A percentile compares a stretch with the other conserved stretches of the same genome.
phyloP scores from a whole-genome alignment of 2,797 vertebrate genomes.

The Acestrorhynchus altus region DNA sequence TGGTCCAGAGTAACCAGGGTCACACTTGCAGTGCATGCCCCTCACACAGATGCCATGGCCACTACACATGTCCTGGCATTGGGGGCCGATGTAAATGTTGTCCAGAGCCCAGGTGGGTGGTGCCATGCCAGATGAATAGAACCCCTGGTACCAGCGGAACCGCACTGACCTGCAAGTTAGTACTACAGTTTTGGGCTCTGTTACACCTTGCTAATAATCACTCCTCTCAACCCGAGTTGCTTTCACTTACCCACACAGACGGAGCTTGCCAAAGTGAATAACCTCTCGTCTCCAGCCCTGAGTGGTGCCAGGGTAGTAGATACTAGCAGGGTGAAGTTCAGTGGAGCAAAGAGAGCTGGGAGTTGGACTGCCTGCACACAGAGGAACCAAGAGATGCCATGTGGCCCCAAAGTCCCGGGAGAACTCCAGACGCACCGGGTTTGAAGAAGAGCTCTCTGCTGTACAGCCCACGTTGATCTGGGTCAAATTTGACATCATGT shows the following conservation, averaged over 20 bases:
- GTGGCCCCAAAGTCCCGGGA: slow-evolving; percentile 96
- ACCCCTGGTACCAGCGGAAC: slow-evolving; percentile 98
- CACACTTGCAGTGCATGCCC: slow-evolving; percentile 91
- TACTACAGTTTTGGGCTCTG: neutral
- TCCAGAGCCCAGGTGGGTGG: slow-evolving; percentile 97
- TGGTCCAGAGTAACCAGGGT: slow-evolving; percentile 88
- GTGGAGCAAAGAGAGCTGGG: slow-evolving; percentile 93
- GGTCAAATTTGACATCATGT: slow-evolving; percentile 9
- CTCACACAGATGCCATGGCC: slow-evolving; percentile 91
- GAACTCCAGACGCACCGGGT: slow-evolving; percentile 92
- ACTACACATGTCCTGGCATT: slow-evolving; percentile 96
- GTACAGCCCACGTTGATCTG: slow-evolving; percentile 97
- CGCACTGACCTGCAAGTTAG: slow-evolving; percentile 80
- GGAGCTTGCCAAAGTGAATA: slow-evolving; percentile 92
- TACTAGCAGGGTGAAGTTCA: slow-evolving; percentile 93
- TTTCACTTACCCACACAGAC: slow-evolving; percentile 91
- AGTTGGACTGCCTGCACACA: slow-evolving; percentile 91
- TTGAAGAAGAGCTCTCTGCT: slow-evolving; percentile 88
- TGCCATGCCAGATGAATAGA: slow-evolving; percentile 86
- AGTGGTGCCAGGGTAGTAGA: slow-evolving; percentile 91
- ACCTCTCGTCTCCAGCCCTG: slow-evolving; percentile 96
- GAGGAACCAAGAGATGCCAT: slow-evolving; percentile 94
- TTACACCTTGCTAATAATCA: neutral
- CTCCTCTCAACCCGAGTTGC: neutral
- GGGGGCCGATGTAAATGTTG: slow-evolving; percentile 93